These are phyloP conservation scores for Falco peregrinus DNA, from an alignment of 2,797 vertebrate genomes.

Conservation along the genomic window DNA sequence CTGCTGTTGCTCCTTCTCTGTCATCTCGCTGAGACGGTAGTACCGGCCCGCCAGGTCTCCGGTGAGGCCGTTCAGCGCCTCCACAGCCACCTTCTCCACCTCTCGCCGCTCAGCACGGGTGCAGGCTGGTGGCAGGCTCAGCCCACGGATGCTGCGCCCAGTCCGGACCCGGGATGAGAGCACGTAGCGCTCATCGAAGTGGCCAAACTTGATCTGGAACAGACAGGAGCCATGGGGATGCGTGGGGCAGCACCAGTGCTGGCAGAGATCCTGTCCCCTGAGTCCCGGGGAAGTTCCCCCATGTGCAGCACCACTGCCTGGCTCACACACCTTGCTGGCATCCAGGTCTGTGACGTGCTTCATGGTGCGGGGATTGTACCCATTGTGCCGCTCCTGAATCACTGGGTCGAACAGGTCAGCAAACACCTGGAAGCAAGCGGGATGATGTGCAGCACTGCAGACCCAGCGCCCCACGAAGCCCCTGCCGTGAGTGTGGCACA, in stretches of 20 bases:
- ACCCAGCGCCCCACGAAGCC: not conserved
- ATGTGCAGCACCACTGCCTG: rapidly evolving
- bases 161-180: constrained; percentile 94
- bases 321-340: constrained; percentile 83
- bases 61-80: constrained; percentile 86
- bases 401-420: constrained; percentile 89
- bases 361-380: constrained; percentile 91
- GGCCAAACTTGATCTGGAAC: constrained; percentile 85
- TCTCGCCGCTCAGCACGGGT: constrained; percentile 92
- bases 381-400: constrained; percentile 95
- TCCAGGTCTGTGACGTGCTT: constrained; percentile 94
- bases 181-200: constrained; percentile 94
- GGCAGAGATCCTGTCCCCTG: not conserved
- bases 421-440: constrained; percentile 83
- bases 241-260: rapidly evolving
- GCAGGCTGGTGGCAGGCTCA: constrained; percentile 93
- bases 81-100: constrained; percentile 90
- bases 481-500: not conserved
- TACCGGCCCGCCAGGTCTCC: constrained; percentile 88
- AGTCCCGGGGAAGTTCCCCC: not conserved
- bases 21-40: constrained; percentile 92
- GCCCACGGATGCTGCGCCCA: constrained; percentile 94
- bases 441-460: not conserved
- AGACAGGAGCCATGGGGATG: not conserved
- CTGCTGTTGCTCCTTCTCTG: constrained; percentile 91